Evolutionary conservation across 2,797 vertebrate species (phyloP).

Genomic region (Lophura swinhoii): DNA sequence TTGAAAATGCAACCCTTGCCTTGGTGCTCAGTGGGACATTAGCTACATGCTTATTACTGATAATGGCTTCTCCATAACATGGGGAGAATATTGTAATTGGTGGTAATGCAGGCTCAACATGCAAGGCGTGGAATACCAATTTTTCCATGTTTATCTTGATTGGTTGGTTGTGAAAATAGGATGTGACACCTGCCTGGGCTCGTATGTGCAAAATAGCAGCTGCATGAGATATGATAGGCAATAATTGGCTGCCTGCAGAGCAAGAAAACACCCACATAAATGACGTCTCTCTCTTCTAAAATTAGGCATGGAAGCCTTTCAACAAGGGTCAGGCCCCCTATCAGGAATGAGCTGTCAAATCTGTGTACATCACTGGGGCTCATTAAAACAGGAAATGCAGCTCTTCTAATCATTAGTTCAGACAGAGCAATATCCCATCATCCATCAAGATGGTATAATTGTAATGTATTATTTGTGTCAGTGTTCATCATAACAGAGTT

Average conservation of each 20-base stretch:
- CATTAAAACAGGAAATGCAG: slow-evolving; percentile 27
- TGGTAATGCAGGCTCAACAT: not conserved
- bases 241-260: slow-evolving; percentile 49
- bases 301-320: slow-evolving; percentile 35
- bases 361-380: slow-evolving; percentile 36
- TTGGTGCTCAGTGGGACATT: not conserved
- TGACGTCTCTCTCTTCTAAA: slow-evolving; percentile 33
- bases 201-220: slow-evolving; percentile 42
- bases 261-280: slow-evolving; percentile 6
- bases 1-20: not conserved
- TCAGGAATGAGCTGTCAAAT: slow-evolving; percentile 59
- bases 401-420: slow-evolving; percentile 54
- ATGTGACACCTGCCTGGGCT: slow-evolving; percentile 21
- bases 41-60: not conserved
- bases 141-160: slow-evolving; percentile 9
- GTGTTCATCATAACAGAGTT: not conserved
- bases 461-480: slow-evolving; percentile 18
- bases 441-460: not conserved
- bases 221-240: slow-evolving; percentile 29
- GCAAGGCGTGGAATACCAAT: not conserved
- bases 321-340: slow-evolving; percentile 2
- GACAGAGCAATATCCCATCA: not conserved
- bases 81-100: not conserved
- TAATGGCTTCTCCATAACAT: not conserved
- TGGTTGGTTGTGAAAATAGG: slow-evolving; percentile 27